A percentile compares a stretch with the other conserved stretches of the same genome.
phyloP scores from a whole-genome alignment of 2,113 vertebrate species.

The Cephalopholis sonnerati region DNA sequence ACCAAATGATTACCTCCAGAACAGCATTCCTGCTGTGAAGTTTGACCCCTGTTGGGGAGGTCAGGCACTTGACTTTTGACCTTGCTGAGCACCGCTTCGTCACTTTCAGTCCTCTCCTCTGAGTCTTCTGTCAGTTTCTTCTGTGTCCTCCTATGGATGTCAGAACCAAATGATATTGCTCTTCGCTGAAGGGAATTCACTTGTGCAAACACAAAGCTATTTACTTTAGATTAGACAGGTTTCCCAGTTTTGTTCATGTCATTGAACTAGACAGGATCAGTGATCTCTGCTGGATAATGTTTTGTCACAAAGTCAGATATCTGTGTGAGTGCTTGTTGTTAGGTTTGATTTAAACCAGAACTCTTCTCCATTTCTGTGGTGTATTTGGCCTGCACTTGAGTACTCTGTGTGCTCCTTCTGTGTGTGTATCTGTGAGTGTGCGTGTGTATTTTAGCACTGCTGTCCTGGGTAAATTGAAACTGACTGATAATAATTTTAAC shows the following conservation, averaged over 20 bases:
- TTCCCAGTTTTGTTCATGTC: constrained; percentile 13
- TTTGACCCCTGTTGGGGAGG: constrained; percentile 33
- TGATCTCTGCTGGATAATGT: constrained; percentile 22
- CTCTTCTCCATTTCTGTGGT: constrained; percentile 22
- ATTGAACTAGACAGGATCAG: constrained; percentile 24
- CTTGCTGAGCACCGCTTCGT: neutral
- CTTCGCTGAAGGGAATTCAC: neutral
- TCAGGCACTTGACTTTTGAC: constrained; percentile 47
- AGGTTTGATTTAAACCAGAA: constrained; percentile 56
- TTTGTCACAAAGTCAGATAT: constrained; percentile 27
- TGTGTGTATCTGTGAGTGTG: constrained; percentile 6
- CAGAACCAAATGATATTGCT: constrained; percentile 10
- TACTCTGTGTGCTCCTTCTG: constrained; percentile 12
- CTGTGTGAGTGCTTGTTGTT: constrained; percentile 38
- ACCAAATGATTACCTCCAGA: constrained; percentile 30
- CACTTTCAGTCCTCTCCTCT: constrained; percentile 18
- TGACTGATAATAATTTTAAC: constrained; percentile 13
- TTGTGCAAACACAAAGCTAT: constrained; percentile 49
- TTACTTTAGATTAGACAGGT: constrained; percentile 39
- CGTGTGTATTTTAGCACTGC: neutral
- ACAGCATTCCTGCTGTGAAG: constrained; percentile 37
- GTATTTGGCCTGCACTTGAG: constrained; percentile 2
- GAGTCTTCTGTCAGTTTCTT: constrained; percentile 4
- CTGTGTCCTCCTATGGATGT: constrained; percentile 34
- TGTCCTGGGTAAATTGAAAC: constrained; percentile 18